phyloP scores from a whole-genome alignment of 2,888 invertebrate species.

The Cerastis rubricosa region DNA sequence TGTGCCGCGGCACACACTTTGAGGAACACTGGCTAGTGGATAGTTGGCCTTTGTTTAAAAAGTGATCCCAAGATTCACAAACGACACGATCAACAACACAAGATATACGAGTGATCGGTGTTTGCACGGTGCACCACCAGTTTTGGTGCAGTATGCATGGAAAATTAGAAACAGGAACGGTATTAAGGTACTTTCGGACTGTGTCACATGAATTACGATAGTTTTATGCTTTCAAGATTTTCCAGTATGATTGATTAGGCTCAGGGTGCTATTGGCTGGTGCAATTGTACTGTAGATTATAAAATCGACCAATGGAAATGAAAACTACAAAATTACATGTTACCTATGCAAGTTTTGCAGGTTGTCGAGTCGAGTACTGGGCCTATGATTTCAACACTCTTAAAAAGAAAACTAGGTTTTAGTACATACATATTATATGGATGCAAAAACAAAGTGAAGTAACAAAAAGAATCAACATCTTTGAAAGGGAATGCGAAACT shows the following conservation, averaged over 20 bases:
- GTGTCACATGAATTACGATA: too few relatives aligned
- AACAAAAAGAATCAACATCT: neutral
- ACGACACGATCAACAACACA: too few relatives aligned
- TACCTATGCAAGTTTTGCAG: neutral
- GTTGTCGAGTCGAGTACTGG: neutral
- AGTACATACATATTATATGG: neutral
- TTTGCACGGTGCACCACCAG: neutral
- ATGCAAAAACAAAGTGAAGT: neutral
- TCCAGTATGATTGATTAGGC: neutral
- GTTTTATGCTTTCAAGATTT: neutral
- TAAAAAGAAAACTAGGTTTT: neutral
- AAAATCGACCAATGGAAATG: neutral
- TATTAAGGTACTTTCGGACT: neutral
- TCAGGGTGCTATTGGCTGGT: neutral
- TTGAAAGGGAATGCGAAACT: neutral
- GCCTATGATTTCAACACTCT: neutral
- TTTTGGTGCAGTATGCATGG: neutral
- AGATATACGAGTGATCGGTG: neutral
- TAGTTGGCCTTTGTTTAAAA: neutral
- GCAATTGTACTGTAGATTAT: neutral
- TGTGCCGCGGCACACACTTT: too few relatives aligned
- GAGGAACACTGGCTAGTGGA: neutral
- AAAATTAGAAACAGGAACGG: slow-evolving; percentile 1
- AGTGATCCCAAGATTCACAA: neutral
- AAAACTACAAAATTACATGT: neutral